Percentiles rank a stretch among this genome's conserved stretches.
These are phyloP conservation scores for Cepaea nemoralis DNA, from an alignment of 1,140 invertebrate species.

Conservation along the genomic window DNA sequence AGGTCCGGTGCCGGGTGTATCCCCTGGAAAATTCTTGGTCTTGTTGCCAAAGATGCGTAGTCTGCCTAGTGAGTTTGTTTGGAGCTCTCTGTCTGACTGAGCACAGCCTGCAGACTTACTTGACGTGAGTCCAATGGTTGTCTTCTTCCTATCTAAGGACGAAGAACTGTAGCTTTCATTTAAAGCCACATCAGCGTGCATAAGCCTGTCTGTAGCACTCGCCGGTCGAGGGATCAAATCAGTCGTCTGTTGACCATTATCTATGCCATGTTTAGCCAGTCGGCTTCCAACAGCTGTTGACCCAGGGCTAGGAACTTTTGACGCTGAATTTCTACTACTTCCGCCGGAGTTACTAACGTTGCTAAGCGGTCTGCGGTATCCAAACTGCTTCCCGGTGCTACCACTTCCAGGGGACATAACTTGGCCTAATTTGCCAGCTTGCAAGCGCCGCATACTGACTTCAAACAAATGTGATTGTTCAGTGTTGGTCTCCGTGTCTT, in stretches of 20 bases:
- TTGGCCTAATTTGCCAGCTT: conserved; percentile 40
- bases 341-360: conserved; percentile 61
- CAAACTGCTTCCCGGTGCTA: conserved; percentile 54
- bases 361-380: conserved; percentile 63
- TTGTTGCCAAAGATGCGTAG: conserved; percentile 62
- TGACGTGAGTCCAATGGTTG: conserved; percentile 41
- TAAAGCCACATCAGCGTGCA: conserved; percentile 53
- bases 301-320: conserved; percentile 34
- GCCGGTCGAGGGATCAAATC: conserved; percentile 48
- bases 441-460: conserved; percentile 58
- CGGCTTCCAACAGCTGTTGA: conserved; percentile 58
- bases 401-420: conserved; percentile 18
- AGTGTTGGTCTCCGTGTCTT: conserved; percentile 68
- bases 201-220: conserved; percentile 48
- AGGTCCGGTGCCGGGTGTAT: conserved; percentile 46
- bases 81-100: conserved; percentile 61
- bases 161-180: conserved; percentile 56
- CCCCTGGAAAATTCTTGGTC: conserved; percentile 37
- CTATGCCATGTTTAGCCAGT: conserved; percentile 62
- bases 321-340: conserved; percentile 38
- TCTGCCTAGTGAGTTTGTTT: conserved; percentile 67
- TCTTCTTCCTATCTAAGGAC: conserved; percentile 61
- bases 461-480: conserved; percentile 66
- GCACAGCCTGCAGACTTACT: conserved; percentile 57
- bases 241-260: conserved; percentile 56